A percentile compares a stretch with the other conserved stretches of the same genome.
Conservation (phyloP, 2,797 vertebrate species). For the Pagetopsis macropterus region DNA sequence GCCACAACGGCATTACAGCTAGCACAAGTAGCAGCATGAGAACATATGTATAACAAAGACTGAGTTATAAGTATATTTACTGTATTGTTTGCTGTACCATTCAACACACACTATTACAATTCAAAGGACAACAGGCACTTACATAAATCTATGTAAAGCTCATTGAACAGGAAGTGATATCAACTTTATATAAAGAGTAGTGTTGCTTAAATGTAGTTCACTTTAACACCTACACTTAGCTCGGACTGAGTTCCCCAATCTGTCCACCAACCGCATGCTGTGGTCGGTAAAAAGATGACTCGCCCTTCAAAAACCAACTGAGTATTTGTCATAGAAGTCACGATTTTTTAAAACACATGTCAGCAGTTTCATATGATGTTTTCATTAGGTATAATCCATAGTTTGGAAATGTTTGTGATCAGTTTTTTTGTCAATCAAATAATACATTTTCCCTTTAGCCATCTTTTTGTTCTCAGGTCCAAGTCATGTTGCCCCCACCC, state of each 20-base stretch:
- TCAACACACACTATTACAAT: background rate
- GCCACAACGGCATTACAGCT: slow-evolving; percentile 10
- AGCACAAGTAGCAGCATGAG: slow-evolving; percentile 28
- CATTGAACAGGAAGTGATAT: slow-evolving; percentile 38
- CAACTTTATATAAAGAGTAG: background rate
- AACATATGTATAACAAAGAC: background rate
- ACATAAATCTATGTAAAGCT: background rate
- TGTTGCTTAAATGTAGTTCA: background rate
- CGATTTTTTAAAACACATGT: background rate
- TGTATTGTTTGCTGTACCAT: background rate
- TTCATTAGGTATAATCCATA: background rate
- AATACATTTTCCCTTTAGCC: no score
- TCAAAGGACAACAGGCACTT: slow-evolving; percentile 6
- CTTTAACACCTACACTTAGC: background rate
- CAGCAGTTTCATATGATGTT: background rate
- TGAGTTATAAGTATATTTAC: background rate
- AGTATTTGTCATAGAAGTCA: background rate
- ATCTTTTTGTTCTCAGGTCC: background rate
- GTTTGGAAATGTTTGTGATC: background rate
- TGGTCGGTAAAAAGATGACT: background rate
- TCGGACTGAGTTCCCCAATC: background rate
- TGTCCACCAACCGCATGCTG: background rate
- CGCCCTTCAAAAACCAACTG: background rate
- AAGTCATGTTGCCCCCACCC: background rate
- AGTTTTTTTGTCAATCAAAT: no score